phyloP scores from a whole-genome alignment of 92 coral and sea anemone genomes.

The Hydrozoanthus gracilis region DNA sequence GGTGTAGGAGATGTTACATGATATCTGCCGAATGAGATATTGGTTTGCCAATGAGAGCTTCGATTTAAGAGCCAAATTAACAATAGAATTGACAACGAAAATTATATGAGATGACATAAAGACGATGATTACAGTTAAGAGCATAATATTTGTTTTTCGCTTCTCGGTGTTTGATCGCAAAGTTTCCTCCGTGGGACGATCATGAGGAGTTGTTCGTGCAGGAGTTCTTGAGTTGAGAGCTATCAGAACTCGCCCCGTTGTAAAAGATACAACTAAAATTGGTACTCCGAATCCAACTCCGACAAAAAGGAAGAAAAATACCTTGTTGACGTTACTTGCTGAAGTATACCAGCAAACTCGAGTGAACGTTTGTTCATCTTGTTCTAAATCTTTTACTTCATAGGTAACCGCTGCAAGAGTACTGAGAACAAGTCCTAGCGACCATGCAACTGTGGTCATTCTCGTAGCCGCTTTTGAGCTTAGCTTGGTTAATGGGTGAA shows the following conservation, averaged over 20 bases:
- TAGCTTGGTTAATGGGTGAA: background rate
- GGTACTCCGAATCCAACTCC: background rate
- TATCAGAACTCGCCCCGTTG: background rate
- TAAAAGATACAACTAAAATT: background rate
- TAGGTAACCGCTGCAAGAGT: background rate
- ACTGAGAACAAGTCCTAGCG: background rate
- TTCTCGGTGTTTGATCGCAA: background rate
- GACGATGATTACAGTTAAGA: background rate
- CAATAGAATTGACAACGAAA: background rate
- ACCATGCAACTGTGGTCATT: background rate
- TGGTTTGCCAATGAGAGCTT: background rate
- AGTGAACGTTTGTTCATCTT: background rate
- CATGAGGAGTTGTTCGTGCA: background rate
- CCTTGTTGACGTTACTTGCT: background rate
- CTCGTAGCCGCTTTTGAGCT: background rate
- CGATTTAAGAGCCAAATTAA: background rate
- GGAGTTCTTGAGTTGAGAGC: background rate
- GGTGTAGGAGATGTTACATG: background rate
- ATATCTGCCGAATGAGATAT: background rate
- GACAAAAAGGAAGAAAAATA: background rate
- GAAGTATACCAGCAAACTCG: background rate
- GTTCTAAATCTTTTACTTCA: background rate
- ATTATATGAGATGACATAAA: background rate
- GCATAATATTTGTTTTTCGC: background rate
- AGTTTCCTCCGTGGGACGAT: background rate